Percentiles rank a stretch among this genome's conserved stretches.
These are phyloP conservation scores for Thunnus albacares DNA, from an alignment of 2,797 vertebrate species.

Conservation along the genomic window DNA sequence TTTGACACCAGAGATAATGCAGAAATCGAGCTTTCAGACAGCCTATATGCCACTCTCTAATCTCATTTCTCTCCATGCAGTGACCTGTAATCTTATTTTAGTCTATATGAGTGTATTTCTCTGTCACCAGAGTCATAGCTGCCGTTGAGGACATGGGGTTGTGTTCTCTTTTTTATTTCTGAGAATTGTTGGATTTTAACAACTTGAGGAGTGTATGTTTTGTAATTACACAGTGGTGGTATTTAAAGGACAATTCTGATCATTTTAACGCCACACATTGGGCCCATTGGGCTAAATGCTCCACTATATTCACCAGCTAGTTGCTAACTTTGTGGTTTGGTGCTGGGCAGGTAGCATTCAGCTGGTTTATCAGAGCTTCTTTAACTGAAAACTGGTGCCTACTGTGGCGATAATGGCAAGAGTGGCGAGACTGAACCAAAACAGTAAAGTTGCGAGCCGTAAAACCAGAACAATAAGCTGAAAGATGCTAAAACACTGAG, in stretches of 20 bases:
- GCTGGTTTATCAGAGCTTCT: no score
- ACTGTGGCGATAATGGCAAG: no score
- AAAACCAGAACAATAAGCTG: neutral
- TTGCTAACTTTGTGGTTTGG: no score
- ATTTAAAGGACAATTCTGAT: conserved; percentile 6
- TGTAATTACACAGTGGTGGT: neutral
- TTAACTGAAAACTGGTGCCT: no score
- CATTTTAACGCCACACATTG: neutral
- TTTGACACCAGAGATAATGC: conserved; percentile 48
- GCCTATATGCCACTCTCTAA: conserved; percentile 59
- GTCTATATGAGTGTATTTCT: neutral
- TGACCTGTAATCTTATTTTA: conserved; percentile 52
- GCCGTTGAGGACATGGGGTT: neutral
- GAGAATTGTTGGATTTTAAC: neutral
- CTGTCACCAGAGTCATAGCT: neutral
- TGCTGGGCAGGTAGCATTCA: no score
- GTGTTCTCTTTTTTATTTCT: neutral
- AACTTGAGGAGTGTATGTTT: no score
- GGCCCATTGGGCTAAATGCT: no score
- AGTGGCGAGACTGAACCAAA: no score
- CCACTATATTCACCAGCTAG: no score
- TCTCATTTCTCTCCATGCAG: conserved; percentile 54
- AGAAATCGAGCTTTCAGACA: conserved; percentile 49
- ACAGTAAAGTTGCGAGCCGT: no score
- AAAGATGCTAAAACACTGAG: neutral